Conservation (phyloP, 1,140 invertebrate species). For the Pissodes strobi region DNA sequence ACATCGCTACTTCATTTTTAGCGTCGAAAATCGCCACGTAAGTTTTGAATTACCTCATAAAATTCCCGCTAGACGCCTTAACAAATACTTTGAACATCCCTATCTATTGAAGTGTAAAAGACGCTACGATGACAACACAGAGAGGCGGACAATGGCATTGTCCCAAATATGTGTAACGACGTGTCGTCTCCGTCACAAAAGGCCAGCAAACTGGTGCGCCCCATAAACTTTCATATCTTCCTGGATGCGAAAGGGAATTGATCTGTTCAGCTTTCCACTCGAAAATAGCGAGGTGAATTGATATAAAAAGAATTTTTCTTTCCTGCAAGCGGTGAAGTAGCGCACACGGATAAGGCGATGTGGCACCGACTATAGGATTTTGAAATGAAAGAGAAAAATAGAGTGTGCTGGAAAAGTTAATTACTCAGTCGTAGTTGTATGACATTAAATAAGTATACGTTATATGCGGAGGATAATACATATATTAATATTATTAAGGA, state of each 20-base stretch:
- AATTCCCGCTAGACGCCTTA: neutral
- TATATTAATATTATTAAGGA: no score
- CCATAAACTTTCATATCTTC: constrained; percentile 26
- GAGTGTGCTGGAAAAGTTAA: no score
- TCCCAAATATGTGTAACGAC: constrained; percentile 24
- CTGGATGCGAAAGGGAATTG: constrained; percentile 2
- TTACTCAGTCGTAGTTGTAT: no score
- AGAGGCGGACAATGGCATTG: constrained; percentile 11
- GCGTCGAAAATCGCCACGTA: neutral
- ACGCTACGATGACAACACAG: constrained; percentile 10
- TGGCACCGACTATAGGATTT: no score
- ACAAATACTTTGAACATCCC: constrained; percentile 1
- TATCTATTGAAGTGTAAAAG: constrained; percentile 21
- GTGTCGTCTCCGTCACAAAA: constrained; percentile 26
- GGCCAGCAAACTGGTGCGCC: constrained; percentile 25
- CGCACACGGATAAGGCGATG: no score
- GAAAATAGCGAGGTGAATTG: neutral
- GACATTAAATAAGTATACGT: no score
- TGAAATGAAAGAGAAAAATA: no score
- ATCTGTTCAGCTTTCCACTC: constrained; percentile 15
- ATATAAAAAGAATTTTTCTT: no score
- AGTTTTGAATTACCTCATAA: neutral
- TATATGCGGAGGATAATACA: no score
- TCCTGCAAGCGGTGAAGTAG: no score
- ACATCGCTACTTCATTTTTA: no score